A percentile compares a stretch with the other conserved stretches of the same genome.
These are phyloP conservation scores for Tetragnatha montana DNA, from an alignment of 2,888 invertebrate species.

Conservation along the genomic window DNA sequence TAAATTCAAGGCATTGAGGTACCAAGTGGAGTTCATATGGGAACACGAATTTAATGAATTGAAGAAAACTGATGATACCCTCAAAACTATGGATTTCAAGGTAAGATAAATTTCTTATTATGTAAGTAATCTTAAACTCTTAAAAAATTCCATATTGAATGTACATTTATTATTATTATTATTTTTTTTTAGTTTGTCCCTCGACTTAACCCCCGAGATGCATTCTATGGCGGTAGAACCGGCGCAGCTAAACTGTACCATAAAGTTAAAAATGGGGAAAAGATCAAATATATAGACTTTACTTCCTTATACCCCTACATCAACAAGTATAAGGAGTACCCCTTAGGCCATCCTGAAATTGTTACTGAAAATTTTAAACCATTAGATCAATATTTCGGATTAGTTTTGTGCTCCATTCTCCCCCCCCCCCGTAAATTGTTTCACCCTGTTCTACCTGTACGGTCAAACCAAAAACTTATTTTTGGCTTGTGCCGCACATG, in stretches of 20 bases:
- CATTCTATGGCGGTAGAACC: constrained; percentile 73
- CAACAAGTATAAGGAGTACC: constrained; percentile 72
- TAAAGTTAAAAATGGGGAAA: constrained; percentile 37
- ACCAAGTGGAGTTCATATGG: constrained; percentile 71
- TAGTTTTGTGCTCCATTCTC: constrained; percentile 73
- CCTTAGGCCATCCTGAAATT: constrained; percentile 72
- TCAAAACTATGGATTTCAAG: constrained; percentile 57
- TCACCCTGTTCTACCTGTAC: constrained; percentile 73
- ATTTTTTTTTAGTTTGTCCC: constrained; percentile 16
- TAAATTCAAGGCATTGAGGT: constrained; percentile 60
- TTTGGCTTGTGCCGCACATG: constrained; percentile 73
- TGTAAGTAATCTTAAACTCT: neutral
- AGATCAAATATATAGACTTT: constrained; percentile 72
- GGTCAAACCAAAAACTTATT: constrained; percentile 71
- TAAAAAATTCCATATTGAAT: neutral
- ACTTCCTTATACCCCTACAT: constrained; percentile 73
- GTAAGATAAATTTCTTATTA: neutral
- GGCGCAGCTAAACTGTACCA: constrained; percentile 72
- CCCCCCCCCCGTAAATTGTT: constrained; percentile 73
- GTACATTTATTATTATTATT: neutral
- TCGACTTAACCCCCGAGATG: constrained; percentile 73
- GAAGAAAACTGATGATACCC: constrained; percentile 53
- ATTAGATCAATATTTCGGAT: constrained; percentile 73
- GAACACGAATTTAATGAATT: constrained; percentile 72
- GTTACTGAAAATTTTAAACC: constrained; percentile 49